A percentile compares a stretch with the other conserved stretches of the same genome.
These are phyloP conservation scores for Leuctra nigra DNA, from an alignment of 2,888 invertebrate genomes.

Conservation along the genomic window DNA sequence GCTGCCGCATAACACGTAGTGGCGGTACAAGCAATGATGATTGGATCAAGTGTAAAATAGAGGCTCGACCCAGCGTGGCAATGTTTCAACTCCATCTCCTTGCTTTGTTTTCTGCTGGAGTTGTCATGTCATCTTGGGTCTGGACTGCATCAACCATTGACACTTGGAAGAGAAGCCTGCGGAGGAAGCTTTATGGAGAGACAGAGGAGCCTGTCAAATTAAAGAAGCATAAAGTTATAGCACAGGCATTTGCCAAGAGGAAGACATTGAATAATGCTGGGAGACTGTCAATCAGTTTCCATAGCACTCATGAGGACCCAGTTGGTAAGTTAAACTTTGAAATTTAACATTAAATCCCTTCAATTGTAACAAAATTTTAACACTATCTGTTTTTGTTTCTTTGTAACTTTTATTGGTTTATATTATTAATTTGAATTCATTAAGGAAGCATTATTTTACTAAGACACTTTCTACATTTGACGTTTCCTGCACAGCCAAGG, in stretches of 20 bases:
- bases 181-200: conserved; percentile 54
- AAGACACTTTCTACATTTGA: too few species aligned
- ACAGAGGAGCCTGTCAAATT: conserved; percentile 60
- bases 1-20: conserved; percentile 41
- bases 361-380: too few species aligned
- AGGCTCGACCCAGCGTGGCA: conserved; percentile 70
- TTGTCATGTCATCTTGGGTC: conserved; percentile 89
- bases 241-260: conserved; percentile 82
- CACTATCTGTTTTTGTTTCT: too few species aligned
- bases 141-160: conserved; percentile 82
- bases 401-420: too few species aligned
- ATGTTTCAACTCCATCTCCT: conserved; percentile 76
- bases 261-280: conserved; percentile 76
- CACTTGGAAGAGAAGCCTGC: conserved; percentile 79
- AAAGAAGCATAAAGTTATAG: conserved; percentile 85
- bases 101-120: conserved; percentile 75
- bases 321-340: conserved; percentile 46
- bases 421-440: too few species aligned
- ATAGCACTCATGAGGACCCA: conserved; percentile 84
- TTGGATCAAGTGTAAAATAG: conserved; percentile 51
- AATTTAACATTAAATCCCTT: too few species aligned
- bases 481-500: too few species aligned
- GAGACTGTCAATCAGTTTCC: conserved; percentile 78
- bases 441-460: too few species aligned
- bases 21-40: conserved; percentile 30